Conservation (phyloP, 2,113 vertebrate species). For the Microtus ochrogaster region DNA sequence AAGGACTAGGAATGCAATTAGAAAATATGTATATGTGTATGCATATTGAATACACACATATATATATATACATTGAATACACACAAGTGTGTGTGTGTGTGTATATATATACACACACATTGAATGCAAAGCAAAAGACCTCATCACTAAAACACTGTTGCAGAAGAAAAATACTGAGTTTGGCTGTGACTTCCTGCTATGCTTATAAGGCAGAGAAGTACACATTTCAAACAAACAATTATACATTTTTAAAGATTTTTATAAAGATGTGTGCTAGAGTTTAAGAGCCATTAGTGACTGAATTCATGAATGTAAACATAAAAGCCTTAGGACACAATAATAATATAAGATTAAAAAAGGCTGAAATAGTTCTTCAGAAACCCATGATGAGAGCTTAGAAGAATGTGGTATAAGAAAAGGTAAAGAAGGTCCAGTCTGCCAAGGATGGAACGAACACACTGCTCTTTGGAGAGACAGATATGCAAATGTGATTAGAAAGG, state of each 20-base stretch:
- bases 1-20: neutral
- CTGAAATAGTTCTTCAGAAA: neutral
- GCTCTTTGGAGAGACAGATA: accelerated
- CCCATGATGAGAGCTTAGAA: neutral
- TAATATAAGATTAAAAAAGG: neutral
- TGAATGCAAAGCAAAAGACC: neutral
- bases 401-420: neutral
- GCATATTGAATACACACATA: neutral
- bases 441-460: neutral
- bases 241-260: neutral
- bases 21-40: too few species aligned
- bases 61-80: neutral
- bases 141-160: neutral
- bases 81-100: too few species aligned
- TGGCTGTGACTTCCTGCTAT: neutral
- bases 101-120: neutral
- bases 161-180: neutral
- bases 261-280: neutral
- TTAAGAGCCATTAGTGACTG: neutral
- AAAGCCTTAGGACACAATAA: neutral
- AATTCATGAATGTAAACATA: neutral
- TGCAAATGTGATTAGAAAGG: accelerated
- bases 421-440: accelerated
- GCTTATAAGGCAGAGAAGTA: neutral
- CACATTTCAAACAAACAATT: neutral